These are phyloP conservation scores for Nephrocerus scutellatus DNA, from an alignment of 2,888 invertebrate species.

Conservation along the genomic window DNA sequence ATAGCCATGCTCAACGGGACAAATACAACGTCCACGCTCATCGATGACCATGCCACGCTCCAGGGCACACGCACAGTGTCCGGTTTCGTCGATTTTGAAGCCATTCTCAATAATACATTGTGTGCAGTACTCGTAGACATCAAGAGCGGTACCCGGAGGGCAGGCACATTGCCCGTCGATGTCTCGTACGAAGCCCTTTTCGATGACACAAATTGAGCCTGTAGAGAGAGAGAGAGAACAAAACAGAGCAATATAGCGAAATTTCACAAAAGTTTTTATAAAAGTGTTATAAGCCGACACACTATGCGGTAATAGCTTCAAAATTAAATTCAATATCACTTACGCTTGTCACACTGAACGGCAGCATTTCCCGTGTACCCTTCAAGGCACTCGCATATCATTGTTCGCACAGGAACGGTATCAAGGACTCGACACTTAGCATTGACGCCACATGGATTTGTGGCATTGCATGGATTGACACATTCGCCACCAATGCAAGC, in stretches of 20 bases:
- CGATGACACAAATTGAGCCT: constrained; percentile 58
- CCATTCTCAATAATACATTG: constrained; percentile 67
- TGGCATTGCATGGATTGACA: constrained; percentile 72
- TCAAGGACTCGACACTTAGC: constrained; percentile 72
- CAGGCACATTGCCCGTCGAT: constrained; percentile 65
- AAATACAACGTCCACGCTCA: constrained; percentile 69
- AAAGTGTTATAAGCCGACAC: no score
- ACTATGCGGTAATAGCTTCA: no score
- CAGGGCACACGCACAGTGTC: constrained; percentile 74
- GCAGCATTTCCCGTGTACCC: constrained; percentile 85
- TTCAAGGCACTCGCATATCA: constrained; percentile 80
- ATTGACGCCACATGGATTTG: constrained; percentile 74
- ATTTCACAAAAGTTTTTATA: no score
- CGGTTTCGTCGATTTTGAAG: constrained; percentile 65
- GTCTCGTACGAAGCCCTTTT: constrained; percentile 60
- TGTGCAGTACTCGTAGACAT: constrained; percentile 69
- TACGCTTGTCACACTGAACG: constrained; percentile 72
- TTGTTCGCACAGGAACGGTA: constrained; percentile 76
- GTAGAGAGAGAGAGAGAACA: constrained; percentile 28
- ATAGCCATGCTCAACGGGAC: constrained; percentile 63
- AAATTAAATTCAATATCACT: no score
- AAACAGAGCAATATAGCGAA: no score
- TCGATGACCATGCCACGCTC: constrained; percentile 72
- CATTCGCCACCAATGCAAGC: constrained; percentile 78
- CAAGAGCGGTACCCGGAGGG: constrained; percentile 67